A percentile compares a stretch with the other conserved stretches of the same genome.
These are phyloP conservation scores for Callithrix jacchus DNA, from an alignment of 2,113 vertebrate genomes.

Conservation along the genomic window DNA sequence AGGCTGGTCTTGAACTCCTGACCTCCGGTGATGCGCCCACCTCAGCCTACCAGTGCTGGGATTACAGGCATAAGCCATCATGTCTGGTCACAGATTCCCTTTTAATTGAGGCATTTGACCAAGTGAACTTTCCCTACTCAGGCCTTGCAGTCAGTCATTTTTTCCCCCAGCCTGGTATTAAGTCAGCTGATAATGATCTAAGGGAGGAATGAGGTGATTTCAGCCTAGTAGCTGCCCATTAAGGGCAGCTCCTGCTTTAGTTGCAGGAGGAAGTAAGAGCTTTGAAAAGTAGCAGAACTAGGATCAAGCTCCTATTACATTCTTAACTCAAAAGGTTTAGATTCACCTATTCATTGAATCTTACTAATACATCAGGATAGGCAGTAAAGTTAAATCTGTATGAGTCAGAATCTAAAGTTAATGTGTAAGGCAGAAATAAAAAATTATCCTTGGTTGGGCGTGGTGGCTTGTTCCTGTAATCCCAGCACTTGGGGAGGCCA, in stretches of 20 bases:
- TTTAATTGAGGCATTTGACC: not conserved
- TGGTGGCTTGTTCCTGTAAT: not conserved
- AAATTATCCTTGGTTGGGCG: not conserved
- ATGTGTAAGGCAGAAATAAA: slow-evolving; percentile 2
- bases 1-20: no score
- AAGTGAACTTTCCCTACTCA: not conserved
- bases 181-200: not conserved
- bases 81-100: not conserved
- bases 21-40: no score
- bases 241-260: not conserved
- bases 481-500: not conserved
- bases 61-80: no score
- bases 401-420: not conserved
- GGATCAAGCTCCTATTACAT: not conserved
- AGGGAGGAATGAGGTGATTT: not conserved
- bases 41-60: no score
- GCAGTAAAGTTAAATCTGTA: not conserved
- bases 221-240: not conserved
- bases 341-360: not conserved
- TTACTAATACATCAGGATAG: not conserved
- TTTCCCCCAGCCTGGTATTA: not conserved
- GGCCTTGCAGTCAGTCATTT: not conserved
- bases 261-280: not conserved
- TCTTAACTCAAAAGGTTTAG: slow-evolving; percentile 3
- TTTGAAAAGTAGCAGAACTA: not conserved